These are phyloP conservation scores for Australoheros scitulus DNA, from an alignment of 2,113 vertebrate genomes.

Conservation along the genomic window DNA sequence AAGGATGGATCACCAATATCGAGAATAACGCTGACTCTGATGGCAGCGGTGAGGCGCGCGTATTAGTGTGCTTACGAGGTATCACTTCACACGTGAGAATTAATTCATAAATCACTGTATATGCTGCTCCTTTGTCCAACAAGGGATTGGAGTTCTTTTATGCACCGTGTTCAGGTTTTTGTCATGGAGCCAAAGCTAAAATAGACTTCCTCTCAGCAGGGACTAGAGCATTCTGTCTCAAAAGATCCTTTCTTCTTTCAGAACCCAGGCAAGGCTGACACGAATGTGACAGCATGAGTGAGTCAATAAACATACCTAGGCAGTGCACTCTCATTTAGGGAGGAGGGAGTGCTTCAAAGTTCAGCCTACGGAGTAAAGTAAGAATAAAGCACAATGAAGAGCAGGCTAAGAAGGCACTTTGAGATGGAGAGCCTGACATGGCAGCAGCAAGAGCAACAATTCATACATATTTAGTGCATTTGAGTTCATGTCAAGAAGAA, in stretches of 20 bases:
- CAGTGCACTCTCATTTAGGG: conserved; percentile 42
- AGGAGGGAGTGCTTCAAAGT: conserved; percentile 52
- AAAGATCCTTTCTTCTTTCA: conserved; percentile 23
- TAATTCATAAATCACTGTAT: conserved; percentile 31
- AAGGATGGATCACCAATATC: conserved; percentile 34
- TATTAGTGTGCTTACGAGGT: background rate
- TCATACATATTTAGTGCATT: background rate
- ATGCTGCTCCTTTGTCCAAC: conserved; percentile 3
- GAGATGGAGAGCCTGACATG: conserved; percentile 14
- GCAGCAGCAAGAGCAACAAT: background rate
- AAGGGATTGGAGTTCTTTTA: conserved; percentile 21
- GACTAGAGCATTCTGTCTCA: conserved; percentile 35
- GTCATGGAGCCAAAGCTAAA: conserved; percentile 66
- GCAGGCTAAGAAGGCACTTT: conserved; percentile 8
- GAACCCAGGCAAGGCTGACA: conserved; percentile 23
- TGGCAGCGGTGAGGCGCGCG: background rate
- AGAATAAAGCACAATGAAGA: conserved; percentile 15
- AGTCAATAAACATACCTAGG: conserved; percentile 54
- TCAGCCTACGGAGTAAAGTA: conserved; percentile 13
- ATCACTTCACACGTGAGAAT: conserved; percentile 18
- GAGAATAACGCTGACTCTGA: conserved; percentile 44
- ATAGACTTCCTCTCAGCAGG: conserved; percentile 59
- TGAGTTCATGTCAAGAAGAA: background rate
- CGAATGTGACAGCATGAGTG: conserved; percentile 24
- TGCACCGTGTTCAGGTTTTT: conserved; percentile 47